phyloP scores from a whole-genome alignment of 2,113 vertebrate species.

The Corythoichthys haematopterus region DNA sequence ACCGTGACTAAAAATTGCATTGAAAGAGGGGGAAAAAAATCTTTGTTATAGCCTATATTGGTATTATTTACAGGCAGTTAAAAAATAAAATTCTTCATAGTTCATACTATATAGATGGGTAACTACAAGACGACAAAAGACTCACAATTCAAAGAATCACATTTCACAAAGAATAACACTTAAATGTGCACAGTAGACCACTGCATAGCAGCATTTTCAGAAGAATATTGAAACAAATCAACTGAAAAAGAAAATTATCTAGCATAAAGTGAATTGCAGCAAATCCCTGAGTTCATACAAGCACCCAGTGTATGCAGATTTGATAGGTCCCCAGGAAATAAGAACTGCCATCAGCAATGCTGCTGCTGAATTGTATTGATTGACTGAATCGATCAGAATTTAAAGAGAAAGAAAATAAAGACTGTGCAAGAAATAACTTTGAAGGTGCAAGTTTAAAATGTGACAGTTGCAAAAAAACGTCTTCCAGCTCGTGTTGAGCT shows the following conservation, averaged over 20 bases:
- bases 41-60: slow-evolving; percentile 4
- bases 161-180: slow-evolving; percentile 36
- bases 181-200: slow-evolving; percentile 13
- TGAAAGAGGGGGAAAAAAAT: slow-evolving; percentile 31
- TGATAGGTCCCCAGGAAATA: slow-evolving; percentile 6
- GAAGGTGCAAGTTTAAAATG: slow-evolving; percentile 9
- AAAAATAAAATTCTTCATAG: slow-evolving; percentile 34
- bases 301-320: slow-evolving; percentile 33
- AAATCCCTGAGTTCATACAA: slow-evolving; percentile 51
- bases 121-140: slow-evolving; percentile 21
- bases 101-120: slow-evolving; percentile 37
- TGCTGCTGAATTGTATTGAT: slow-evolving; percentile 13
- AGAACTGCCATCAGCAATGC: background rate
- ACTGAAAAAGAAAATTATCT: slow-evolving; percentile 25
- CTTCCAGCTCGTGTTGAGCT: slow-evolving; percentile 25
- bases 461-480: background rate
- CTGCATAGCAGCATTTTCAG: slow-evolving; percentile 6
- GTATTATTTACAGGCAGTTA: slow-evolving; percentile 46
- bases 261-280: slow-evolving; percentile 43
- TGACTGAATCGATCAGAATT: background rate
- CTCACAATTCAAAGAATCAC: slow-evolving; percentile 49
- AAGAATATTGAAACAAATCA: slow-evolving; percentile 1
- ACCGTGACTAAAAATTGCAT: slow-evolving; percentile 27
- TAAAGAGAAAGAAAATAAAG: slow-evolving; percentile 15
- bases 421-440: slow-evolving; percentile 26